Conservation (phyloP, 37 sponge, comb jelly and placozoan genomes). For the Spongilla lacustris region DNA sequence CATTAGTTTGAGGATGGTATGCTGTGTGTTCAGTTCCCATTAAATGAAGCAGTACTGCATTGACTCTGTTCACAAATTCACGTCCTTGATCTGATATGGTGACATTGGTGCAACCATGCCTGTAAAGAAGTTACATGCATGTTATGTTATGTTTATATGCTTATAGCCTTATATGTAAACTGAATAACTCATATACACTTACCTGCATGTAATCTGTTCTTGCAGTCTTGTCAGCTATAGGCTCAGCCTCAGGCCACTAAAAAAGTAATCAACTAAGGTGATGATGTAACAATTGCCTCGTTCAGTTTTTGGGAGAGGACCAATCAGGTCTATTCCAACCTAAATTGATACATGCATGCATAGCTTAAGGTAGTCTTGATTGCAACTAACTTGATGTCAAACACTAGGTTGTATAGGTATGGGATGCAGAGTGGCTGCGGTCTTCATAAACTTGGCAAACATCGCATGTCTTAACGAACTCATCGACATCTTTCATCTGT, state of each 20-base stretch:
- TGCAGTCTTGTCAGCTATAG: slow-evolving; percentile 21
- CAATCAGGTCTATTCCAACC: no score
- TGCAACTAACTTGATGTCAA: no score
- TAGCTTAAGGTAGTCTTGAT: no score
- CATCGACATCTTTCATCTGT: no score
- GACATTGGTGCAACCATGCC: slow-evolving; percentile 29
- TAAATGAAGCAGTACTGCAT: slow-evolving; percentile 11
- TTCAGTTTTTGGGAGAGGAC: not conserved
- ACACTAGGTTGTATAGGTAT: no score
- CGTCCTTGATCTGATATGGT: slow-evolving; percentile 31
- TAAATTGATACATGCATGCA: no score
- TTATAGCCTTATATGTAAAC: no score
- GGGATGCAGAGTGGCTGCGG: no score
- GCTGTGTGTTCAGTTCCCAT: slow-evolving; percentile 22
- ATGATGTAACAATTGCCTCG: slow-evolving; percentile 38
- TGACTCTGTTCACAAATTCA: slow-evolving; percentile 26
- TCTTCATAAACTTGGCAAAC: no score
- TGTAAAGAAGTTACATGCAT: not conserved
- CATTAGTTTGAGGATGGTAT: slow-evolving; percentile 50
- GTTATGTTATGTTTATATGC: not conserved
- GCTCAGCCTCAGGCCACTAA: slow-evolving; percentile 43
- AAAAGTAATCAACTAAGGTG: slow-evolving; percentile 33
- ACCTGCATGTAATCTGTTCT: no score
- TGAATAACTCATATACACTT: no score
- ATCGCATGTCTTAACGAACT: no score